Evolutionary conservation across 2,113 vertebrate species (phyloP), one percentile per base, ranked within the genome.

Genomic region (Macaca nemestrina): DNA sequence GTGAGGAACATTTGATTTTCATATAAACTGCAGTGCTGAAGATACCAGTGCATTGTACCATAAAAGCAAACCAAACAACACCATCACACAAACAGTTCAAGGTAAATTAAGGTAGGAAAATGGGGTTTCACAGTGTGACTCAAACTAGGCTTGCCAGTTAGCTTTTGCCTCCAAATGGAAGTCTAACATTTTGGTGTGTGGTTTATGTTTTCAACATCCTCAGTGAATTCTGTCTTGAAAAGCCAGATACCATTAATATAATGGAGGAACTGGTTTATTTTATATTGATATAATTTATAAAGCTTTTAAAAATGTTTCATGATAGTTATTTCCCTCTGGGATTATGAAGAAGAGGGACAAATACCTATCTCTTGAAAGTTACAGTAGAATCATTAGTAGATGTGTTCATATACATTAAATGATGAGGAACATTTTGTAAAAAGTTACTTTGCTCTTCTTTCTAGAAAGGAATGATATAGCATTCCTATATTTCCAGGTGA

Each of bases 51-150:
- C 30, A 20, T 81, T 61, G 38, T 83, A 45, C 43, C 18, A 59
- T 91, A 72, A 95, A 89, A 93, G 57, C 27, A 78, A 93, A 81
- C 43, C 48, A 94, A 88, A 86, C 45, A 93, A 73, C 25, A 64
- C 32, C 23, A 67, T 76, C 73, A 55, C 73, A 43, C 27, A 94
- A 81, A 86, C 78, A 78, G 86, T 38, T 93, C 50, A 94, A 95
- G 45, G 72, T 91, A 88, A 93, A 96, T 92, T 94, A 90, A 93
- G 35, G 94, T 93, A 86, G 87, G 61, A 93, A 96, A 95, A 70
- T 83, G 35, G 68, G 17, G 11, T 93, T 97, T 96, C 93, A 48
- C 57, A 57, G 0, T 25, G 61, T 94, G 89, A 95, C 38, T 91
- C 79, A 83, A 70, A 68, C 27, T 83, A 90, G 86, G 82, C 30